Evolutionary conservation across 2,888 invertebrate genomes (phyloP), one percentile per base, ranked within the genome.

Genomic region (Phasia obesa): DNA sequence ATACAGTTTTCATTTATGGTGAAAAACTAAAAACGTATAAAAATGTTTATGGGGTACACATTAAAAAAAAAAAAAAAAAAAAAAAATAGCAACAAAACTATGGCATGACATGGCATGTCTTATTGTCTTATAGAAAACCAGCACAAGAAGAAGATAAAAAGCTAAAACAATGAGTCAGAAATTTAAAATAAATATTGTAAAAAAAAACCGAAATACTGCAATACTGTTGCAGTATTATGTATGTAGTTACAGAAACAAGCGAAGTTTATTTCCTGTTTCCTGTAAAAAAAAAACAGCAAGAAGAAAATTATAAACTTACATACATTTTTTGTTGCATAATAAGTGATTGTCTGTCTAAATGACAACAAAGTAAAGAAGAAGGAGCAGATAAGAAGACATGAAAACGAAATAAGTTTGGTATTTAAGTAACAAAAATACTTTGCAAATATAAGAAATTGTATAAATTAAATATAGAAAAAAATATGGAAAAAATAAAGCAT

Each of bases 201-300:
- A 35, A 57, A 62, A 60, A 35, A 59, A 49, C 35, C 27, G 53
- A 79, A 67, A 64, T 73, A 75, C 79, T 71, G 79, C 78, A 79
- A 67, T 79, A n/a, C n/a, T 75, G 74, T 79, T 71, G 82, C 70
- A 79, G 79, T 76, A 75, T 79, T 79, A 60, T 75, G 9, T 35
- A 3, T 35, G 71, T 75, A 75, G 79, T 79, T 75, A 65, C 25
- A 67, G 65, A 62, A 83, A 79, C 70, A 79, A 83, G 75, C 79
- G 65, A 83, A 83, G 79, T 83, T 83, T 83, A 83, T 79, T 83
- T 83, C 83, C 83, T 67, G 70, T 75, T 83, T 83, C 82, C 82
- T 64, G 57, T 53, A 15, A 57, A 42, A 35, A 15, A 57, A 42
- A 35, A 59, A 27, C 59, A 51, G 13, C 31, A 49, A 19, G 4